These are phyloP conservation scores for Pocillopora verrucosa DNA, from an alignment of 64 coral and sea anemone genomes.

Conservation along the genomic window DNA sequence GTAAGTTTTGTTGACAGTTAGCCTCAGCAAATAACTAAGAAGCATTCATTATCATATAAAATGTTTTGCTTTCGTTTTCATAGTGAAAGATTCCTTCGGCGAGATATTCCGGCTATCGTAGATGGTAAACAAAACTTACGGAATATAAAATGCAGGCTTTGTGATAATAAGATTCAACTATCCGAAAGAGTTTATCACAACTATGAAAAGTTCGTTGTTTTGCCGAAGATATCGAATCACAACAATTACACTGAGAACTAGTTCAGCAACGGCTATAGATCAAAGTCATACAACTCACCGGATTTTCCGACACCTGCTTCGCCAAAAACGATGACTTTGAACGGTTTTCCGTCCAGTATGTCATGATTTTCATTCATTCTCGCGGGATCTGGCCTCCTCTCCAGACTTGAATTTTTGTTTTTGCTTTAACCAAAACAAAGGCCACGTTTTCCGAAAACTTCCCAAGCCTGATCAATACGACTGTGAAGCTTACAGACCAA, in stretches of 20 bases:
- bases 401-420: too few species aligned
- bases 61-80: too few species aligned
- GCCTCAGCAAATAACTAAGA: too few species aligned
- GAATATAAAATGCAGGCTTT: neutral
- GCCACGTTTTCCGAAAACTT: neutral
- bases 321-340: constrained; percentile 64
- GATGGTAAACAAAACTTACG: neutral
- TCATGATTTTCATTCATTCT: constrained; percentile 45
- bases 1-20: neutral
- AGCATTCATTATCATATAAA: too few species aligned
- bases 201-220: neutral
- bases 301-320: constrained; percentile 67
- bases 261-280: neutral
- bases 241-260: neutral
- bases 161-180: neutral
- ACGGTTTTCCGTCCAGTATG: neutral
- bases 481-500: neutral
- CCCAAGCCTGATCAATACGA: neutral
- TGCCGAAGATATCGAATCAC: neutral
- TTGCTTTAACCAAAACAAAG: neutral
- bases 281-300: constrained; percentile 10
- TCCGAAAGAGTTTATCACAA: neutral
- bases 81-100: too few species aligned
- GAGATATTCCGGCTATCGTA: too few species aligned
- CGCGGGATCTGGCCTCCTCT: neutral